Evolutionary conservation across 1,140 invertebrate genomes (phyloP), one percentile per base, ranked within the genome.

Genomic region (Lithobius niger): DNA sequence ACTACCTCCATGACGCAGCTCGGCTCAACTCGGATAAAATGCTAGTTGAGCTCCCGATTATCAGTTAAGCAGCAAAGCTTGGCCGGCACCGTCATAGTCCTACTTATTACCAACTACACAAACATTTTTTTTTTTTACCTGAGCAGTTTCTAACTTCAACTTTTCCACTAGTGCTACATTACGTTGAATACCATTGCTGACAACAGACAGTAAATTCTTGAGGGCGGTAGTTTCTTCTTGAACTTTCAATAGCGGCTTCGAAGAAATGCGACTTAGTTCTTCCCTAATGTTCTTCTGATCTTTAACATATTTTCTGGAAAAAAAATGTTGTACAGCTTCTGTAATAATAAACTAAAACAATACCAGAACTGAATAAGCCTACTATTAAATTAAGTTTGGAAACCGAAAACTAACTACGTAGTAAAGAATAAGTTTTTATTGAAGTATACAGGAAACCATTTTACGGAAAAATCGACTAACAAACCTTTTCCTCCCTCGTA

Each of bases 241-340:
- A 1, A 76, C 69, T 64, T 83, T 80, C 56, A 78, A 74, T 57
- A 85, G 69, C 1, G 82, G 78, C 63, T 83, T 80, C 15, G 78
- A 77, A 2, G 82, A 82, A 36, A 80, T 76, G 49, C 86, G 72
- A 53, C 86, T 81, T 51, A 91, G 82, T 61, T 89, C 86, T 1
- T 88, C 88, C 59, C 83, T 82, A 6, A 85, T 71, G 0, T 75
- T 73, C 69, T 91, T 92, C 66, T 90, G 85, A 52, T 82, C 79
- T 72, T 89, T 88, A 0, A 90, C 82, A 71, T 83, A 82, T 53
- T 81, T 80, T 63, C 89, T 91, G 59, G 76, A 77, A 24, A 72
- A 65, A 19, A 45, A 79, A 73, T 19, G 22, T 18, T 18, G 4
- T 18, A 45, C 4, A 45, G 31, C 31, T 10, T 36, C 31, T 18